These are phyloP conservation scores for Poeciliopsis presidionis DNA, from an alignment of 2,797 vertebrate genomes.

Conservation along the genomic window DNA sequence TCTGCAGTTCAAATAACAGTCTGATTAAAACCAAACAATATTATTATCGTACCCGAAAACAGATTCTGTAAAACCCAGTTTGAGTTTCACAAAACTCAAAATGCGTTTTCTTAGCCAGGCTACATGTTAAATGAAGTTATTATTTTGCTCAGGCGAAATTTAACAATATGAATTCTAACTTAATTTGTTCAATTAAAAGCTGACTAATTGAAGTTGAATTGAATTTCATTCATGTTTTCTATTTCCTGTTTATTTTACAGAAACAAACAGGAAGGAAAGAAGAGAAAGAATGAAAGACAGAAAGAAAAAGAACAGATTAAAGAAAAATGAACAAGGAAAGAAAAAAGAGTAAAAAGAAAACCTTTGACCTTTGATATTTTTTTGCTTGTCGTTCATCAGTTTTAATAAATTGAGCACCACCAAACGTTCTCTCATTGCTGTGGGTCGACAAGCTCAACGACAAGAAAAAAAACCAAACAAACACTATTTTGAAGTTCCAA, in stretches of 20 bases:
- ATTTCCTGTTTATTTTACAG: not conserved
- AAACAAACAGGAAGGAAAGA: not conserved
- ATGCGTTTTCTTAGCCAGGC: not conserved
- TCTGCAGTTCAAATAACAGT: not conserved
- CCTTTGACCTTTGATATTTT: too few relatives aligned
- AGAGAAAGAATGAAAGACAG: not conserved
- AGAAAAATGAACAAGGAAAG: not conserved
- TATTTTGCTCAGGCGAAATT: not conserved
- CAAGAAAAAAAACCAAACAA: too few relatives aligned
- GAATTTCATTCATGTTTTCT: not conserved
- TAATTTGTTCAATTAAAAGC: not conserved
- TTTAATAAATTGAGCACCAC: not conserved
- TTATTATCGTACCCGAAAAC: not conserved
- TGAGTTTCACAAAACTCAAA: not conserved
- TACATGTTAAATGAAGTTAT: not conserved
- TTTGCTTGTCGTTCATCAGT: not conserved
- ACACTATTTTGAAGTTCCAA: not conserved
- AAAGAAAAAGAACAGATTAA: not conserved
- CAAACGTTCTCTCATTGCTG: not conserved
- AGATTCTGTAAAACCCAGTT: not conserved
- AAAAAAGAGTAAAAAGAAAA: not conserved
- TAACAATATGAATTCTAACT: not conserved
- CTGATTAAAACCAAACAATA: not conserved
- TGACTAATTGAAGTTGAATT: not conserved
- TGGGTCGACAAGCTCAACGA: not conserved